phyloP scores from a whole-genome alignment of 2,888 invertebrate genomes.

The Lissonota sp. region DNA sequence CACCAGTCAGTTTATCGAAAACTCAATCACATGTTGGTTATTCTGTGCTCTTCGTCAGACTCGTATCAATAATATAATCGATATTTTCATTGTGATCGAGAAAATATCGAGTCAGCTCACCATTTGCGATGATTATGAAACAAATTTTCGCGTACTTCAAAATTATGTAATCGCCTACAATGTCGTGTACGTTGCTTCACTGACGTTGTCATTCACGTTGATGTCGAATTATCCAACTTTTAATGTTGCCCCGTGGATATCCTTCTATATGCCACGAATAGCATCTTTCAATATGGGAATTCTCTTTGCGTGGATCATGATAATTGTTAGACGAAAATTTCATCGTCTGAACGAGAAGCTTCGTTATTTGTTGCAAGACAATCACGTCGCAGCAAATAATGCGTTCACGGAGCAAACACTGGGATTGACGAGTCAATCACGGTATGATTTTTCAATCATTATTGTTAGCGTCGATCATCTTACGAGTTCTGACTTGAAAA shows the following conservation, averaged over 20 bases:
- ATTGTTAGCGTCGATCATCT: no score
- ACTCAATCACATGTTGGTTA: not conserved
- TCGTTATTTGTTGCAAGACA: not conserved
- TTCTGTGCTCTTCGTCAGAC: conserved; percentile 32
- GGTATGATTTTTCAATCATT: no score
- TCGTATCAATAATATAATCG: not conserved
- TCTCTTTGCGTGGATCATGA: conserved; percentile 8
- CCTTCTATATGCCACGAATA: not conserved
- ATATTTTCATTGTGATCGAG: conserved; percentile 6
- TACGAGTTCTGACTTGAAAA: no score
- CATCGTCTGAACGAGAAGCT: conserved; percentile 18
- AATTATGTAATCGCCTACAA: not conserved
- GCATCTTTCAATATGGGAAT: conserved; percentile 1
- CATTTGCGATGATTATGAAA: conserved; percentile 16
- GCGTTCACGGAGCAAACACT: no score
- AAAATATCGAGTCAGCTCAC: not conserved
- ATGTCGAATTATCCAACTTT: not conserved
- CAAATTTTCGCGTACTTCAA: not conserved
- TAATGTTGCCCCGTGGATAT: not conserved
- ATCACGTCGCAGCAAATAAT: no score
- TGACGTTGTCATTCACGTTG: not conserved
- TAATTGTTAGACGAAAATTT: conserved; percentile 20
- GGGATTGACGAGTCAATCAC: no score
- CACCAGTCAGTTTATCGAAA: not conserved
- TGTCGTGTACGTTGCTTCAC: not conserved